phyloP scores from a whole-genome alignment of 2,113 vertebrate genomes.

The Sebastes fasciatus region DNA sequence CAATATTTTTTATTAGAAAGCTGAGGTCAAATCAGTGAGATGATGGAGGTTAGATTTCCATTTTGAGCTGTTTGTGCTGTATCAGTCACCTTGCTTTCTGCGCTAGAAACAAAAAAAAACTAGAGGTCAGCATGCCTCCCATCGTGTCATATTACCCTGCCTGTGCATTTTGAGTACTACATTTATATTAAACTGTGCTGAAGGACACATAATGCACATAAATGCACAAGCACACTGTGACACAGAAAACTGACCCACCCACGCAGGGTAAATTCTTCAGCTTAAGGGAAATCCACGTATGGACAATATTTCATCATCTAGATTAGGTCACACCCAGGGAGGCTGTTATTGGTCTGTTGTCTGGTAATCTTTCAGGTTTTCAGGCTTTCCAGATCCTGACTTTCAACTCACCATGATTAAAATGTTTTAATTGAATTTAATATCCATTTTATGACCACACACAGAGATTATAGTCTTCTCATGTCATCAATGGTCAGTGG shows the following conservation, averaged over 20 bases:
- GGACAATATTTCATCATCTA: slow-evolving; percentile 76
- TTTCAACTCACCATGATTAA: neutral
- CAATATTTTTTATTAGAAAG: slow-evolving; percentile 17
- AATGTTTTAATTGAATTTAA: neutral
- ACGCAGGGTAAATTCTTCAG: slow-evolving; percentile 60
- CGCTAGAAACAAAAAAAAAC: neutral
- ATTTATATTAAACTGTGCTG: neutral
- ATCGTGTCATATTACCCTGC: slow-evolving; percentile 45
- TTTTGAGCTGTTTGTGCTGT: slow-evolving; percentile 1
- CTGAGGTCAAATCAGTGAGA: slow-evolving; percentile 1
- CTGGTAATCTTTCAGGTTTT: slow-evolving; percentile 43
- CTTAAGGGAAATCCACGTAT: slow-evolving; percentile 71
- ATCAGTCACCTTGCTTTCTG: slow-evolving; percentile 22
- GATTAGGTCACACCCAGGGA: slow-evolving; percentile 60
- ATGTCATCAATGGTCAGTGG: neutral
- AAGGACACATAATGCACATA: slow-evolving; percentile 15
- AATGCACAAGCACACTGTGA: slow-evolving; percentile 14
- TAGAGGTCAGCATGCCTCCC: slow-evolving; percentile 29
- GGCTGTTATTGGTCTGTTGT: slow-evolving; percentile 19
- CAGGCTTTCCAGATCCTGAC: slow-evolving; percentile 13
- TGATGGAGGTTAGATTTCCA: neutral
- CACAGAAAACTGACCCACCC: slow-evolving; percentile 44
- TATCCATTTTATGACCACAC: slow-evolving; percentile 1
- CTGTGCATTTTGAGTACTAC: slow-evolving; percentile 23
- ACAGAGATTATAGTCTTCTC: neutral